These are phyloP conservation scores for Augiades crinisus DNA, from an alignment of 2,888 invertebrate genomes.

Conservation along the genomic window DNA sequence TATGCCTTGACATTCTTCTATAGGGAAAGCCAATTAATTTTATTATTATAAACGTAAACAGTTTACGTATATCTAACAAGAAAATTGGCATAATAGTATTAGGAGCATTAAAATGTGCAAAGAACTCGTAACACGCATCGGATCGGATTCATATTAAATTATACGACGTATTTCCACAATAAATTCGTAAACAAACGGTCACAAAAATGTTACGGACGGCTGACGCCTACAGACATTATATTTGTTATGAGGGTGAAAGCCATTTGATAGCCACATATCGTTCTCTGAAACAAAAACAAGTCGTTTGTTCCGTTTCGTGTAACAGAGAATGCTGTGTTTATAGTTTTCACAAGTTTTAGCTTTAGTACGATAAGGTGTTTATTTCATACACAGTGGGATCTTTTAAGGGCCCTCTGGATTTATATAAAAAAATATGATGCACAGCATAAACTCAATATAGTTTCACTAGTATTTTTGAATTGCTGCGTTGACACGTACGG, in stretches of 20 bases:
- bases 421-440: constrained; percentile 35
- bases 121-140: no score
- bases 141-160: constrained; percentile 6
- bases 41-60: no score
- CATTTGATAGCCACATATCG: constrained; percentile 30
- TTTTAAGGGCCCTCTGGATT: neutral
- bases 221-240: constrained; percentile 27
- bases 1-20: no score
- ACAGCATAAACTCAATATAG: no score
- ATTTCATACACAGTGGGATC: neutral
- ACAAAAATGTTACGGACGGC: constrained; percentile 21
- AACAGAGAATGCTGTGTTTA: constrained; percentile 5
- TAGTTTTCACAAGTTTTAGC: constrained; percentile 9
- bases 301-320: constrained; percentile 34
- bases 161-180: constrained; percentile 10
- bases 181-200: constrained; percentile 32
- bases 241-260: constrained; percentile 33
- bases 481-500: no score
- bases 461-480: no score
- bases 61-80: no score
- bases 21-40: no score
- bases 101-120: no score
- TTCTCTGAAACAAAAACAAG: constrained; percentile 37
- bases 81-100: no score
- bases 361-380: neutral